These are phyloP conservation scores for Alcedo quadribrachys DNA, from an alignment of 2,797 vertebrate species.

Conservation along the genomic window DNA sequence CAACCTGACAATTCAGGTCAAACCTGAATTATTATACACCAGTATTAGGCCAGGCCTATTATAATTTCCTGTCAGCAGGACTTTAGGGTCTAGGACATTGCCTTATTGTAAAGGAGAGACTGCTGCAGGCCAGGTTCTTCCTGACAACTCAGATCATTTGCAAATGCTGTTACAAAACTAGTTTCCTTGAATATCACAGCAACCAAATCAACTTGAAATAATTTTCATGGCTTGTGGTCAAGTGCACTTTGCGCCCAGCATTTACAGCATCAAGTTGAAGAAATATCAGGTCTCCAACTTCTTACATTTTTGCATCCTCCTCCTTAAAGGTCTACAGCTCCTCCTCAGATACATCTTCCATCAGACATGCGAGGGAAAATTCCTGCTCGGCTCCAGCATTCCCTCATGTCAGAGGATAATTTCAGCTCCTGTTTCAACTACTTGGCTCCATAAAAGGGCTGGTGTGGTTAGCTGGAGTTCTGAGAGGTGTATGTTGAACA, in stretches of 20 bases:
- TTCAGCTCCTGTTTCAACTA: neutral
- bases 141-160: neutral
- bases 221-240: neutral
- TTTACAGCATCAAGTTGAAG: neutral
- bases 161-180: neutral
- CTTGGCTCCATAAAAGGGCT: neutral
- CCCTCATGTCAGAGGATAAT: neutral
- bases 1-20: neutral
- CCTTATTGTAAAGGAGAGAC: neutral
- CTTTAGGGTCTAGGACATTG: neutral
- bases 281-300: neutral
- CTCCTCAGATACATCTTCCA: neutral
- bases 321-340: neutral
- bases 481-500: no score
- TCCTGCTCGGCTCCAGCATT: neutral
- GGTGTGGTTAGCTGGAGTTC: neutral
- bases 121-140: neutral
- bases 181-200: neutral
- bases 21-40: neutral
- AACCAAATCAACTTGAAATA: neutral
- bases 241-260: neutral
- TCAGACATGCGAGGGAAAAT: neutral
- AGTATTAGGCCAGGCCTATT: no score
- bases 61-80: neutral
- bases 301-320: neutral